These are phyloP conservation scores for Gymnogyps californianus DNA, from an alignment of 2,113 vertebrate genomes.

Conservation along the genomic window DNA sequence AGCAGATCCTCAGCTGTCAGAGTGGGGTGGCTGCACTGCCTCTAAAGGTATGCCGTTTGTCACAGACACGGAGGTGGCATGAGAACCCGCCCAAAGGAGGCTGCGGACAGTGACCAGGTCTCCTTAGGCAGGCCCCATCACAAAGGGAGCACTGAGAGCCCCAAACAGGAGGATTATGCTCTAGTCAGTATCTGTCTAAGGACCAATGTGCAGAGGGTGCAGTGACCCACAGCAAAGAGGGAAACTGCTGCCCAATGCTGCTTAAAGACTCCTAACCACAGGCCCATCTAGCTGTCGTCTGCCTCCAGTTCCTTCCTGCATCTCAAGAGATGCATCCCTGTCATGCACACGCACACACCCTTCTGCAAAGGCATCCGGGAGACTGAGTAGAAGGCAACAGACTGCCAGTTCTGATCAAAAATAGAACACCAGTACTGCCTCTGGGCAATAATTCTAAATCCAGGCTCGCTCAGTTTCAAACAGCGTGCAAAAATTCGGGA, in stretches of 20 bases:
- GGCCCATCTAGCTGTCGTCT: neutral
- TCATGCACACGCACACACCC: neutral
- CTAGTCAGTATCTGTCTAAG: neutral
- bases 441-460: neutral
- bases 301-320: neutral
- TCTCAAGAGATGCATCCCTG: neutral
- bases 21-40: neutral
- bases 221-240: neutral
- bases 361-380: neutral
- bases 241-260: neutral
- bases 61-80: neutral
- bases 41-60: accelerated
- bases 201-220: neutral
- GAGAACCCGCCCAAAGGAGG: neutral
- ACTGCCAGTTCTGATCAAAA: neutral
- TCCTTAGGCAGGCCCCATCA: neutral
- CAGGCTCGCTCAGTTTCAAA: neutral
- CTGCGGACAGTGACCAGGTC: neutral
- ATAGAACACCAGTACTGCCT: neutral
- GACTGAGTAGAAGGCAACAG: neutral
- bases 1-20: neutral
- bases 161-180: neutral
- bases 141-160: neutral
- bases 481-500: neutral
- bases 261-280: neutral